These are phyloP conservation scores for Saccostrea glomerata DNA, from an alignment of 1,140 invertebrate genomes.

Conservation along the genomic window DNA sequence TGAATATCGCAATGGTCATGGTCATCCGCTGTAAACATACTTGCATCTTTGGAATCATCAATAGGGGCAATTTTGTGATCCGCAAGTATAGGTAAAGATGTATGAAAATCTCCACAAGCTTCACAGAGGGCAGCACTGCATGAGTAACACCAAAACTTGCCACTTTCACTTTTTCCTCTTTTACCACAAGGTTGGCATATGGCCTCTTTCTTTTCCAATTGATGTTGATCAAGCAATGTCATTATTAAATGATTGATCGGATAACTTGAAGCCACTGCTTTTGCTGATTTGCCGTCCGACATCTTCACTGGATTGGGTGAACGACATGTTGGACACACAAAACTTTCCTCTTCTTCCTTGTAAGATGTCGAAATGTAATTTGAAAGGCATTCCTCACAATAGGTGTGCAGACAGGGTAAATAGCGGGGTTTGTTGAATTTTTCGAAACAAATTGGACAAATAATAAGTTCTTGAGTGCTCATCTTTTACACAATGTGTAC, in stretches of 20 bases:
- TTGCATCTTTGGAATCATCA: neutral
- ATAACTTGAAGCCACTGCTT: neutral
- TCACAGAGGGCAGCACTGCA: constrained; percentile 2
- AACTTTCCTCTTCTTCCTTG: neutral
- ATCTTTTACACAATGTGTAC: neutral
- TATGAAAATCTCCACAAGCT: constrained; percentile 3
- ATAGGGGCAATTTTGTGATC: constrained; percentile 8
- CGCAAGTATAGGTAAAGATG: neutral
- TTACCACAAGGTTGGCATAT: constrained; percentile 16
- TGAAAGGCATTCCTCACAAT: constrained; percentile 61
- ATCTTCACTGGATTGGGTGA: neutral
- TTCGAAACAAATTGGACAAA: constrained; percentile 63
- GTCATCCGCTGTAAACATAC: neutral
- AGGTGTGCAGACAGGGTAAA: constrained; percentile 69
- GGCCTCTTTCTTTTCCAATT: neutral
- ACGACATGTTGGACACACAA: constrained; percentile 6
- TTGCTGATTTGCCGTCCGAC: neutral
- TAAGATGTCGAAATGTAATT: constrained; percentile 43
- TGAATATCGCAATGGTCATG: neutral
- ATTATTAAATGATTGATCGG: neutral
- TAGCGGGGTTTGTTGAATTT: constrained; percentile 57
- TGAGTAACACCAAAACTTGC: neutral
- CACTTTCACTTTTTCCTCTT: constrained; percentile 12
- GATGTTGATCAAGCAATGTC: neutral
- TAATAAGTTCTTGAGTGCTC: neutral